A percentile compares a stretch with the other conserved stretches of the same genome.
phyloP scores from a whole-genome alignment of 2,797 vertebrate species.

The Australoheros facetus region DNA sequence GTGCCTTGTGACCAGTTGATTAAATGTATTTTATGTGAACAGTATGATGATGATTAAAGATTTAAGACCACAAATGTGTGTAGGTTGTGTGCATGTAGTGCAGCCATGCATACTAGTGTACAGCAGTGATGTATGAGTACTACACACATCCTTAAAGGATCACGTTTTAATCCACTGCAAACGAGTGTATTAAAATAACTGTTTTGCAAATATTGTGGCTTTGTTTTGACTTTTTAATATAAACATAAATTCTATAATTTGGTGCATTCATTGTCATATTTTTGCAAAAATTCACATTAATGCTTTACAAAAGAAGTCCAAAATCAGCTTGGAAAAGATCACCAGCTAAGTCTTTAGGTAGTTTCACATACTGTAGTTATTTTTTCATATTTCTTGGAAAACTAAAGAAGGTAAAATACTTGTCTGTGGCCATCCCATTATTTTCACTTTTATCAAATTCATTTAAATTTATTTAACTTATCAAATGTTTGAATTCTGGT shows the following conservation, averaged over 20 bases:
- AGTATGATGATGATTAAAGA: background rate
- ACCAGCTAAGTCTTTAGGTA: background rate
- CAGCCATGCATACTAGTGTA: background rate
- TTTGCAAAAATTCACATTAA: background rate
- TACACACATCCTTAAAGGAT: background rate
- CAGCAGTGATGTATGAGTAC: background rate
- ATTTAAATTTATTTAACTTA: too few relatives aligned
- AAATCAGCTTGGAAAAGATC: background rate
- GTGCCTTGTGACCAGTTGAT: constrained; percentile 10
- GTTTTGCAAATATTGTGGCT: background rate
- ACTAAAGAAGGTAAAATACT: background rate
- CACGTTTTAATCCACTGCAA: background rate
- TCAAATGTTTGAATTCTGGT: too few relatives aligned
- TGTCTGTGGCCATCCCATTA: background rate
- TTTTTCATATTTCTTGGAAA: background rate
- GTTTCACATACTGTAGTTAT: background rate
- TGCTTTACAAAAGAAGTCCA: background rate
- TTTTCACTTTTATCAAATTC: background rate
- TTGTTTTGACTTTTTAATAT: background rate
- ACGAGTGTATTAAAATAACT: background rate
- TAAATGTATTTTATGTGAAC: constrained; percentile 27
- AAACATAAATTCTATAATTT: background rate
- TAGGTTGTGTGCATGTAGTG: background rate
- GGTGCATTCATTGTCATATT: background rate
- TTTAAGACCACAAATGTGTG: background rate